Evolutionary conservation across 1,140 invertebrate species (phyloP).

Genomic region (Aphelenchoides besseyi): DNA sequence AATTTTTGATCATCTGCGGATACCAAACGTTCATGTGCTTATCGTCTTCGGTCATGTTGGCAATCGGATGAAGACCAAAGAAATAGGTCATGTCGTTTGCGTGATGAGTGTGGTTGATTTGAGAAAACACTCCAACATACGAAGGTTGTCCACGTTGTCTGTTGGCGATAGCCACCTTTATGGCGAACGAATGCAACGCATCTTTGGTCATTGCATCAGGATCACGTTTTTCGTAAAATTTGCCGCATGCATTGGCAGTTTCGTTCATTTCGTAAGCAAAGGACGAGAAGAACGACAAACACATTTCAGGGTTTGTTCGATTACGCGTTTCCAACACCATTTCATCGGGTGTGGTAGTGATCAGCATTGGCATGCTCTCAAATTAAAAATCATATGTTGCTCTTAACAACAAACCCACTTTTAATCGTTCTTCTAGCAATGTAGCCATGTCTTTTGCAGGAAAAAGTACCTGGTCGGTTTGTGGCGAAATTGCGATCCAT

Average conservation of each 20-base stretch:
- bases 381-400: no score
- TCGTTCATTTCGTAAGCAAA: not conserved
- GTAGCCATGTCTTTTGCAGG: not conserved
- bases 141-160: not conserved
- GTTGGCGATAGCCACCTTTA: not conserved
- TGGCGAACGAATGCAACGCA: not conserved
- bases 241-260: not conserved
- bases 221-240: not conserved
- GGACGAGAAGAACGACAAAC: not conserved
- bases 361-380: not conserved
- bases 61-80: constrained; percentile 13
- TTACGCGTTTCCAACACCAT: not conserved
- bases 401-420: constrained; percentile 8
- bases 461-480: constrained; percentile 11
- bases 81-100: constrained; percentile 19
- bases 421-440: not conserved
- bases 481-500: not conserved
- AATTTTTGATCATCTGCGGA: constrained; percentile 10
- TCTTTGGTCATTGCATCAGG: not conserved
- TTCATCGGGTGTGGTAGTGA: not conserved
- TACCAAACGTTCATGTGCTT: constrained; percentile 13
- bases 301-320: not conserved
- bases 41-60: constrained; percentile 3
- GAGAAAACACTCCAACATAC: not conserved
- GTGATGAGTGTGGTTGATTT: constrained; percentile 4